Conservation (phyloP, 2,888 invertebrate species). For the Sisyra terminalis region DNA sequence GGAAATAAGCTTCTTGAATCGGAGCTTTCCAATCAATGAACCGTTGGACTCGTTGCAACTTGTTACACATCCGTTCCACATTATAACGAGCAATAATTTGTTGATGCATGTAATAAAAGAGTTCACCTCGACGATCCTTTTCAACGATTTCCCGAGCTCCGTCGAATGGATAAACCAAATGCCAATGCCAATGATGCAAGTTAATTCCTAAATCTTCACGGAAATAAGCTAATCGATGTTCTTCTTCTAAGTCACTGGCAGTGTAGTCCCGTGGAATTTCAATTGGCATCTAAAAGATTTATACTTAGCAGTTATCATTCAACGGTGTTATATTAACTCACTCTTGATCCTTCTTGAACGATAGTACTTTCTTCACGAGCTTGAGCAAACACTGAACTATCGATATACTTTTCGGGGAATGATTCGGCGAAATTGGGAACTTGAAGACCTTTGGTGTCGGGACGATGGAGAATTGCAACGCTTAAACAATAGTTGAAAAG, state of each 20-base stretch:
- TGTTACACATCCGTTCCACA: constrained; percentile 57
- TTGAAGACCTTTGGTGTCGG: constrained; percentile 49
- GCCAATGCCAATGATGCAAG: constrained; percentile 87
- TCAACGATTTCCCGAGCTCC: constrained; percentile 42
- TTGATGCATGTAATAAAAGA: constrained; percentile 69
- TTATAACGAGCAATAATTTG: constrained; percentile 55
- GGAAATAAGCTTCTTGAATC: constrained; percentile 66
- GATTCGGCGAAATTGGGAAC: constrained; percentile 59
- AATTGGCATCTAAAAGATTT: constrained; percentile 36
- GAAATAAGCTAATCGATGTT: constrained; percentile 70
- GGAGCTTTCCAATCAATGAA: constrained; percentile 48
- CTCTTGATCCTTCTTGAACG: constrained; percentile 41
- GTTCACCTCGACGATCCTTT: constrained; percentile 62
- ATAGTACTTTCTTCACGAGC: constrained; percentile 53
- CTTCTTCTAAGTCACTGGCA: constrained; percentile 54
- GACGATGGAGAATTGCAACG: constrained; percentile 56
- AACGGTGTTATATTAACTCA: constrained; percentile 21
- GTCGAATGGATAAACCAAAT: constrained; percentile 69
- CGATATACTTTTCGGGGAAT: constrained; percentile 72
- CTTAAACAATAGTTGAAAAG: constrained; percentile 66
- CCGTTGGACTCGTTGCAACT: constrained; percentile 41
- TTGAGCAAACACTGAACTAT: constrained; percentile 49
- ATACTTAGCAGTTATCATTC: too few species aligned
- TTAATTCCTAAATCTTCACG: constrained; percentile 74
- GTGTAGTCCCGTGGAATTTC: constrained; percentile 59